These are phyloP conservation scores for Odocoileus virginianus DNA, from an alignment of 2,113 vertebrate species.

Conservation along the genomic window DNA sequence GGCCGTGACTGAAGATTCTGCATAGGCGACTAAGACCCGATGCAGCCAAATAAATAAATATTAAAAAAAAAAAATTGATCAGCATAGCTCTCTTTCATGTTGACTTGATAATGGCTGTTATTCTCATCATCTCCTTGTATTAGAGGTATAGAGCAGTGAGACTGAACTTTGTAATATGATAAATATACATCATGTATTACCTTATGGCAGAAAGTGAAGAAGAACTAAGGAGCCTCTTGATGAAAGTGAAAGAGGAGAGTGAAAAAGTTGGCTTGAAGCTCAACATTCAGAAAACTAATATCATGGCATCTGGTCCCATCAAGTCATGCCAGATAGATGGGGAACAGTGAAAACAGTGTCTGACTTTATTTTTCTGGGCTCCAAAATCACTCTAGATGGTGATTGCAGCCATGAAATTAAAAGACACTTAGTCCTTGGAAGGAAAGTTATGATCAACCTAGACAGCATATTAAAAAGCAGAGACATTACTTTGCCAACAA, in stretches of 20 bases:
- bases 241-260: background rate
- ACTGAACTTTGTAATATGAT: background rate
- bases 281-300: background rate
- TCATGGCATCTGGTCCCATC: background rate
- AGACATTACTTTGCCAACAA: background rate
- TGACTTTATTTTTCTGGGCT: background rate
- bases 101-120: background rate
- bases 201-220: background rate
- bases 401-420: background rate
- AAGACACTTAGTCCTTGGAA: background rate
- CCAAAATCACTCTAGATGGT: background rate
- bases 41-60: background rate
- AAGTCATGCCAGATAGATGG: background rate
- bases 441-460: background rate
- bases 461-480: background rate
- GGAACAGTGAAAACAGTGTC: background rate
- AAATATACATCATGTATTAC: background rate
- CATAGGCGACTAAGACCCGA: background rate
- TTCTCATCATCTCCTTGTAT: background rate
- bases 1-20: rapidly evolving
- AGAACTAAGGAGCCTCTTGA: background rate
- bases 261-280: background rate
- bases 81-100: background rate
- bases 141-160: background rate
- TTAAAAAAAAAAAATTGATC: background rate